These are phyloP conservation scores for Ceyx melanurus DNA, from an alignment of 2,113 vertebrate species.

Conservation along the genomic window DNA sequence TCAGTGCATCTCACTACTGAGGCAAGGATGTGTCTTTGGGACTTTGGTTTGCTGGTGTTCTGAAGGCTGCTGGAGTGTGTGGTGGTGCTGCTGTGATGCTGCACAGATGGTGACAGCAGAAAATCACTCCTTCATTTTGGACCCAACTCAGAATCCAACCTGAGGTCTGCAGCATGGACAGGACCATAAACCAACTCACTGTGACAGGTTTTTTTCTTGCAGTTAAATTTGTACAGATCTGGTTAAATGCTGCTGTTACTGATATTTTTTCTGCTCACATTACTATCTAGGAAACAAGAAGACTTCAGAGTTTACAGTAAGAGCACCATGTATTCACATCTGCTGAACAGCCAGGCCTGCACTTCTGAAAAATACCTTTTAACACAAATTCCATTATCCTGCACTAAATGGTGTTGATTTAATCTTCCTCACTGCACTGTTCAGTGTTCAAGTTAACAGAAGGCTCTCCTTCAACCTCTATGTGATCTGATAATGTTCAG, in stretches of 20 bases:
- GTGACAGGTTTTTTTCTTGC: neutral
- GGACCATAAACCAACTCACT: neutral
- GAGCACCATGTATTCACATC: neutral
- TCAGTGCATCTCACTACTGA: neutral
- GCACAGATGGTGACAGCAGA: conserved; percentile 1
- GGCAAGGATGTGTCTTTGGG: neutral
- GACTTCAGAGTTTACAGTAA: neutral
- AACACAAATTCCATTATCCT: neutral
- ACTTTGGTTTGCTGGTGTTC: neutral
- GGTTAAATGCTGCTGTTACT: neutral
- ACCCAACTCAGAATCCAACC: neutral
- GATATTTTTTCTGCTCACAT: too few relatives aligned
- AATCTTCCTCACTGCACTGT: neutral
- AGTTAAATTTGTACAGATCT: neutral
- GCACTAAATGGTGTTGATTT: neutral
- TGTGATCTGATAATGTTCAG: neutral
- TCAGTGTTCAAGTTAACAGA: neutral
- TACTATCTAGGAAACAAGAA: too few relatives aligned
- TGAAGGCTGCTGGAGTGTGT: neutral
- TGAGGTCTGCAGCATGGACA: neutral
- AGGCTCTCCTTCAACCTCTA: neutral
- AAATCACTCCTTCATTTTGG: conserved; percentile 23
- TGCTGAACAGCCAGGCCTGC: neutral
- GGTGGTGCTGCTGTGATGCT: neutral
- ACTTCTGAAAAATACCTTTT: neutral